Evolutionary conservation across 2,888 invertebrate genomes (phyloP).

Genomic region (Pseudanteris insignis): DNA sequence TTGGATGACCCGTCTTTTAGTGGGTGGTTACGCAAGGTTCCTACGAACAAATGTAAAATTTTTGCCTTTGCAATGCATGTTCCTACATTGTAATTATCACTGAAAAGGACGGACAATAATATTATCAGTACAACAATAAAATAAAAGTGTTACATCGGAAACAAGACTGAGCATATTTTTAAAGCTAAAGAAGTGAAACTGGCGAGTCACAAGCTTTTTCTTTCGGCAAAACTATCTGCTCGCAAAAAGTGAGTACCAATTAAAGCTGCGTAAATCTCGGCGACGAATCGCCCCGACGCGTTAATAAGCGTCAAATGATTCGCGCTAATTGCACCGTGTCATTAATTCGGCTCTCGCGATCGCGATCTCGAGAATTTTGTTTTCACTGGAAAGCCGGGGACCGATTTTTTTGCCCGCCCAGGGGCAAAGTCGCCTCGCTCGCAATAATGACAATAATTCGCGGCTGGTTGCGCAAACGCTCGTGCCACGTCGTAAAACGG

Average conservation of each 20-base stretch:
- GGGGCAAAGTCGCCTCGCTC: constrained; percentile 3
- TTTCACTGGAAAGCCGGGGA: constrained; percentile 6
- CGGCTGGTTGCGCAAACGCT: constrained; percentile 19
- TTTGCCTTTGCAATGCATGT: too few relatives aligned
- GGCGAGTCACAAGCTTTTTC: too few relatives aligned
- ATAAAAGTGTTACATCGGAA: too few relatives aligned
- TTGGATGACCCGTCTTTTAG: too few relatives aligned
- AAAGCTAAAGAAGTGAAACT: too few relatives aligned
- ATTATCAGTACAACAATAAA: too few relatives aligned
- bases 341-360: constrained; percentile 6
- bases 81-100: too few relatives aligned
- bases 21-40: too few relatives aligned
- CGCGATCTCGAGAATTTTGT: constrained; percentile 5
- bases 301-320: constrained; percentile 14
- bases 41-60: too few relatives aligned
- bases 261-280: constrained; percentile 19
- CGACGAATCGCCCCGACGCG: not conserved
- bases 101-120: too few relatives aligned
- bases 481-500: constrained; percentile 29
- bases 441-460: constrained; percentile 28
- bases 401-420: constrained; percentile 3
- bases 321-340: constrained; percentile 12
- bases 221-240: too few relatives aligned
- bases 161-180: too few relatives aligned
- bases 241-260: constrained; percentile 8